Evolutionary conservation across 2,113 vertebrate species (phyloP).

Genomic region (Amphilophus citrinellus): DNA sequence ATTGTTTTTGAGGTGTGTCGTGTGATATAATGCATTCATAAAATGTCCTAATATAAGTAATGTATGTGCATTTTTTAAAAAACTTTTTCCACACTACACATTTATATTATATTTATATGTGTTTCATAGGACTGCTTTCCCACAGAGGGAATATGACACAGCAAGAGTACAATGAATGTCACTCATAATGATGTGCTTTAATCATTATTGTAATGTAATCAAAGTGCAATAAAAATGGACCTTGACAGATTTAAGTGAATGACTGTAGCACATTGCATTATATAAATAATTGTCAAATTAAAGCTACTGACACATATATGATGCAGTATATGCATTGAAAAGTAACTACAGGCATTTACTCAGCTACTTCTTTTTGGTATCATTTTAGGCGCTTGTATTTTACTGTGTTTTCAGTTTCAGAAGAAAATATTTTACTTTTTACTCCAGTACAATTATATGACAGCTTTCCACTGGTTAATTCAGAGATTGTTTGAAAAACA

Average conservation of each 20-base stretch:
- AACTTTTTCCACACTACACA: conserved; percentile 50
- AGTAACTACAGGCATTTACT: neutral
- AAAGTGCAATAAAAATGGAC: conserved; percentile 77
- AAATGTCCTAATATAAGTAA: conserved; percentile 35
- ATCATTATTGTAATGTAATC: conserved; percentile 74
- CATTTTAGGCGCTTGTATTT: neutral
- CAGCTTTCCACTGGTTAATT: neutral
- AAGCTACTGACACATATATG: neutral
- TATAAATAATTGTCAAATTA: conserved; percentile 5
- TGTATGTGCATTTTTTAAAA: conserved; percentile 42
- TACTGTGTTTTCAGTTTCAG: neutral
- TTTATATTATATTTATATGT: conserved; percentile 62
- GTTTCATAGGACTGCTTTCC: conserved; percentile 45
- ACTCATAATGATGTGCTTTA: conserved; percentile 67
- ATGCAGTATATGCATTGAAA: neutral
- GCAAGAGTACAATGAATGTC: conserved; percentile 66
- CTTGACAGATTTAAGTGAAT: conserved; percentile 29
- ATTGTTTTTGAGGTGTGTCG: neutral
- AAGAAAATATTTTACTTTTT: neutral
- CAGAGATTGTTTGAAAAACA: neutral
- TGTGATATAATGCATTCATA: conserved; percentile 38
- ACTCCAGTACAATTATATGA: neutral
- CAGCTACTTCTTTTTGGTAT: neutral
- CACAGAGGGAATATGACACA: conserved; percentile 22
- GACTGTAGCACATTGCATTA: neutral